Evolutionary conservation across 1,140 invertebrate species (phyloP).

Genomic region (Aphelinus atriplicis): DNA sequence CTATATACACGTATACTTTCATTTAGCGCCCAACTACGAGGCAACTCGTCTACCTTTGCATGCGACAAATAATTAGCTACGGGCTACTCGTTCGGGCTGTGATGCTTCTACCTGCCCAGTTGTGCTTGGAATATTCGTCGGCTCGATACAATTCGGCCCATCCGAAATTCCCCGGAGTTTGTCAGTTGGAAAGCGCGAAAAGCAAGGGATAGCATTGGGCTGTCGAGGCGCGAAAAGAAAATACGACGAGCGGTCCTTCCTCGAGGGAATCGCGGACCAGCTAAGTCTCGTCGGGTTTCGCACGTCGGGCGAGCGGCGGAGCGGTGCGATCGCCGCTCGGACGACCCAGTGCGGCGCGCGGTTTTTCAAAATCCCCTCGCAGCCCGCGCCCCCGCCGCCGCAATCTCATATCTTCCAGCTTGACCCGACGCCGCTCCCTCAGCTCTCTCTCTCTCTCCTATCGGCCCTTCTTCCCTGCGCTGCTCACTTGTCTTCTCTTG

Average conservation of each 20-base stretch:
- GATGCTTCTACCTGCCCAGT: too few species aligned
- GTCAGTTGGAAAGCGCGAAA: too few species aligned
- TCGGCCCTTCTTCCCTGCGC: background rate
- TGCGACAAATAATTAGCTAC: too few species aligned
- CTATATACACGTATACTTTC: too few species aligned
- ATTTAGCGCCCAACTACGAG: too few species aligned
- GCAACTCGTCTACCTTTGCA: too few species aligned
- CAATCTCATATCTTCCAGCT: conserved; percentile 28
- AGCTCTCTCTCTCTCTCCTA: background rate
- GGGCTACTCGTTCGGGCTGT: too few species aligned
- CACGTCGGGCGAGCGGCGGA: conserved; percentile 31
- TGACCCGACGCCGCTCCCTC: too few species aligned
- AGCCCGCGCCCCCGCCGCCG: conserved; percentile 5
- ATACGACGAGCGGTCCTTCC: background rate
- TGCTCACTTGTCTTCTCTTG: background rate
- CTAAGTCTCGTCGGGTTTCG: conserved; percentile 16
- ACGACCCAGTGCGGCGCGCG: conserved; percentile 36
- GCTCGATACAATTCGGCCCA: too few species aligned
- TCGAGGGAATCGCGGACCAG: background rate
- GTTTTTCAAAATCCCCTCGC: conserved; percentile 36
- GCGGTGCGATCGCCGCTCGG: conserved; percentile 35
- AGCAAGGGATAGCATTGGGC: too few species aligned
- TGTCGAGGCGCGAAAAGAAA: background rate
- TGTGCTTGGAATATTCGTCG: too few species aligned
- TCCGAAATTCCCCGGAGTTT: too few species aligned